A percentile compares a stretch with the other conserved stretches of the same genome.
Evolutionary conservation across 2,113 vertebrate genomes (phyloP).

Genomic region (Podiceps cristatus): DNA sequence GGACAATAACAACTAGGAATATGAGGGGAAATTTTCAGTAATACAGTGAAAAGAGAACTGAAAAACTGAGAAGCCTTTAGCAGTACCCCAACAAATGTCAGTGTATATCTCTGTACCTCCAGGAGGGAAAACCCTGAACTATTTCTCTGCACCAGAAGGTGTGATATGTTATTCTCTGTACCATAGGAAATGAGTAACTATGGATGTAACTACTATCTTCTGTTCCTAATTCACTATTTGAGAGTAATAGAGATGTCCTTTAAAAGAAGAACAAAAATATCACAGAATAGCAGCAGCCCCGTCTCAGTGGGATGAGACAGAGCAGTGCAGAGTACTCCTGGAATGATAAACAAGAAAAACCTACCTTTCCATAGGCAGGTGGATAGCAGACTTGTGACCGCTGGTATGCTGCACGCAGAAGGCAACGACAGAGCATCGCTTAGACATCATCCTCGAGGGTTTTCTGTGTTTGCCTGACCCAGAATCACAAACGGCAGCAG

Average conservation of each 20-base stretch:
- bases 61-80: neutral
- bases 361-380: neutral
- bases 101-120: neutral
- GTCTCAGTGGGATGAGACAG: neutral
- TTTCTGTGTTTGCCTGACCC: neutral
- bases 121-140: neutral
- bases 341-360: neutral
- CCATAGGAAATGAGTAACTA: neutral
- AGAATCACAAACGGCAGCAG: neutral
- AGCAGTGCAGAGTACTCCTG: neutral
- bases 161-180: neutral
- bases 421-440: neutral
- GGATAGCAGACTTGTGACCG: neutral
- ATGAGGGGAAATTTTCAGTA: neutral
- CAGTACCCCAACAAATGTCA: neutral
- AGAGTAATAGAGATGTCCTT: neutral
- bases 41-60: neutral
- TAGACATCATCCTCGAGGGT: neutral
- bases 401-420: neutral
- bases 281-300: neutral
- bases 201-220: neutral
- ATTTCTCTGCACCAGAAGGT: neutral
- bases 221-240: neutral
- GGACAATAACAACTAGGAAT: neutral
- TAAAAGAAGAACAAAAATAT: neutral